A percentile compares a stretch with the other conserved stretches of the same genome.
Conservation (phyloP, 2,113 vertebrate genomes). For the Mesitornis unicolor region DNA sequence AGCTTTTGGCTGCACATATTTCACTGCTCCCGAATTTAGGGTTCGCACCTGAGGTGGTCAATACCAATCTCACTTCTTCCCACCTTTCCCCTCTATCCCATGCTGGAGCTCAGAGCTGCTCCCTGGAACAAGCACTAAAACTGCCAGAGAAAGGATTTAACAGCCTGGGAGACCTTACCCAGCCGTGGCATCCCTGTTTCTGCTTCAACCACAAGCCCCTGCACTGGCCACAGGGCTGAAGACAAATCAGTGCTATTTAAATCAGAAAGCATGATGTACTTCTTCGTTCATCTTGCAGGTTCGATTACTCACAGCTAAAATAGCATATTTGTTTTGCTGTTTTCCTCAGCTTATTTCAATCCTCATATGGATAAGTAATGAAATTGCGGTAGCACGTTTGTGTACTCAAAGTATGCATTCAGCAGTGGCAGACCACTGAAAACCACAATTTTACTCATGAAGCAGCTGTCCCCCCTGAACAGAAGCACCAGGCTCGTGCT, state of each 20-base stretch:
- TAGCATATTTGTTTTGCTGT: slow-evolving; percentile 3
- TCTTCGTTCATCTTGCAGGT: background rate
- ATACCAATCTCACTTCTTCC: background rate
- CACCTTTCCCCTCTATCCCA: background rate
- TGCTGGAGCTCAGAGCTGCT: background rate
- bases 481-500: background rate
- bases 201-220: background rate
- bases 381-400: slow-evolving; percentile 32
- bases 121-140: background rate
- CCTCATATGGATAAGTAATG: background rate
- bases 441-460: background rate
- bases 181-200: background rate
- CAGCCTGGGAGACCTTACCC: background rate
- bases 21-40: rapidly evolving
- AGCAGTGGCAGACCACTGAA: background rate
- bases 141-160: background rate
- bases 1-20: background rate
- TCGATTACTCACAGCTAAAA: background rate
- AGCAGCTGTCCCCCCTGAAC: background rate
- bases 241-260: background rate
- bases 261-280: background rate
- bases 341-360: slow-evolving; percentile 28
- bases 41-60: background rate
- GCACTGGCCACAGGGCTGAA: background rate
- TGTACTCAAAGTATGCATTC: background rate